Conservation (phyloP, 2,888 invertebrate genomes). For the Lithosia quadra region DNA sequence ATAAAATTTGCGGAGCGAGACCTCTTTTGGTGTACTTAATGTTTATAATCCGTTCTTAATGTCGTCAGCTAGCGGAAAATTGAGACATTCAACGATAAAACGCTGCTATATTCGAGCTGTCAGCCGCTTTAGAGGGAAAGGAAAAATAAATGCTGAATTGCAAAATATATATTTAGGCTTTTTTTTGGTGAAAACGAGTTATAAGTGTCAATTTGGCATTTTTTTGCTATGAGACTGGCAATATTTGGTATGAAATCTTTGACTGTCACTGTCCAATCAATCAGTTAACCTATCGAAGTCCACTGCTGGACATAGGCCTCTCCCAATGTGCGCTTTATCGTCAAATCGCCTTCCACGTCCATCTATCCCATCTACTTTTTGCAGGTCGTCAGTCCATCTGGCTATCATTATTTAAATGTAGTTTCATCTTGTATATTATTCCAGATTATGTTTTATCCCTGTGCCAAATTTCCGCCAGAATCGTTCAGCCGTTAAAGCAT, state of each 20-base stretch:
- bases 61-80: conserved; percentile 20
- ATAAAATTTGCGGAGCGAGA: conserved; percentile 9
- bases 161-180: neutral
- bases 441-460: no score
- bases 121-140: neutral
- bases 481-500: no score
- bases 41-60: conserved; percentile 34
- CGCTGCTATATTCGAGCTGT: conserved; percentile 13
- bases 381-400: no score
- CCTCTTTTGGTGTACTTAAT: conserved; percentile 19
- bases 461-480: no score
- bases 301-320: no score
- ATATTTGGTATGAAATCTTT: neutral
- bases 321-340: no score
- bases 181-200: neutral
- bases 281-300: no score
- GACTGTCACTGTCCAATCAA: neutral
- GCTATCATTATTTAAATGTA: no score
- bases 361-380: no score
- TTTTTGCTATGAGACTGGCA: neutral
- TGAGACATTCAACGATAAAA: conserved; percentile 18
- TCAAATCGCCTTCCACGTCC: no score
- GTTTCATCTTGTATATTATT: no score
- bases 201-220: neutral
- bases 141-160: conserved; percentile 12